Percentiles rank a stretch among this genome's conserved stretches.
Evolutionary conservation across 2,888 invertebrate species (phyloP).

Genomic region (Pomacea canaliculata): DNA sequence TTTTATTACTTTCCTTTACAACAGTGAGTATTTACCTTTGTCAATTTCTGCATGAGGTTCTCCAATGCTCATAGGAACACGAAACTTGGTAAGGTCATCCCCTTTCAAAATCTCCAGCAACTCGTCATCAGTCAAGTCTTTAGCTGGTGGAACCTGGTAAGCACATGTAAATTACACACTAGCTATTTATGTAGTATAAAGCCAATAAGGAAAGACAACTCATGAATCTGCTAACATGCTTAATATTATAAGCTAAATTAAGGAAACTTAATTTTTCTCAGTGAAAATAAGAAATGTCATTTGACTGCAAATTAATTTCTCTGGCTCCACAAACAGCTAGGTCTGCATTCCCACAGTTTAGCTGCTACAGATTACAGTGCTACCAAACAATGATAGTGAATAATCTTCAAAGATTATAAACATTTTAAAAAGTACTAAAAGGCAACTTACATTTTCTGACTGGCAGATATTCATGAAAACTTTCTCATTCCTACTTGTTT

Average conservation of each 20-base stretch:
- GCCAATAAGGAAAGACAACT: too few relatives aligned
- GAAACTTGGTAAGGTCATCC: slow-evolving; percentile 79
- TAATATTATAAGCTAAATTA: too few relatives aligned
- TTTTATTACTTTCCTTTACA: too few relatives aligned
- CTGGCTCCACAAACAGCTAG: too few relatives aligned
- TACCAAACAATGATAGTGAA: too few relatives aligned
- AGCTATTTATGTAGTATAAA: not conserved
- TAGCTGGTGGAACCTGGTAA: slow-evolving; percentile 65
- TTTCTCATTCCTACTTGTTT: slow-evolving; percentile 54
- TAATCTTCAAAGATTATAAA: too few relatives aligned
- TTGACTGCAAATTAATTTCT: too few relatives aligned
- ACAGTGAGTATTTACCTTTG: slow-evolving; percentile 72
- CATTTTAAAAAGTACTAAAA: not conserved
- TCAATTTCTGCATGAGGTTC: slow-evolving; percentile 83
- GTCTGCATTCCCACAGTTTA: too few relatives aligned
- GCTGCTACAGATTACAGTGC: too few relatives aligned
- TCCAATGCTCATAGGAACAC: slow-evolving; percentile 92
- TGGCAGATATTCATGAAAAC: slow-evolving; percentile 87
- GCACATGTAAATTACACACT: not conserved
- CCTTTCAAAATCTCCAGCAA: slow-evolving; percentile 79
- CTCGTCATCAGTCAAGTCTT: slow-evolving; percentile 73
- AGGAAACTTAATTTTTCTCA: too few relatives aligned
- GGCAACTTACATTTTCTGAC: slow-evolving; percentile 76
- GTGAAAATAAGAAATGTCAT: too few relatives aligned
- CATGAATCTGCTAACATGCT: not conserved